Conservation (phyloP, 2,888 invertebrate genomes). For the Drosophila bunnanda region DNA sequence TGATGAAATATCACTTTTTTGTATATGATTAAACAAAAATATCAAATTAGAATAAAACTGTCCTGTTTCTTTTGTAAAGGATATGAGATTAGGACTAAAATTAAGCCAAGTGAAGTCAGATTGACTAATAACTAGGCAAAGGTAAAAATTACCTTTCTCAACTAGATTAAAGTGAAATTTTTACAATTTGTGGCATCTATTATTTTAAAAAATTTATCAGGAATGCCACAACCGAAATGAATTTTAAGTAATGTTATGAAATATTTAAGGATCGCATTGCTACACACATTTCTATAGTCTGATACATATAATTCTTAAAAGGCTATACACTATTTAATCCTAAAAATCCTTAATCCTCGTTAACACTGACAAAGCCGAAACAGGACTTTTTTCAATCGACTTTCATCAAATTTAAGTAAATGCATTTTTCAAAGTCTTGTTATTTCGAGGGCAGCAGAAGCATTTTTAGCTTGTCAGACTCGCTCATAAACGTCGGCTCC, state of each 20-base stretch:
- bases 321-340: not conserved
- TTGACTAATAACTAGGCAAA: not conserved
- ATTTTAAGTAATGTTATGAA: not conserved
- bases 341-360: not conserved
- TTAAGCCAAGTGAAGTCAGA: not conserved
- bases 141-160: not conserved
- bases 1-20: slow-evolving; percentile 17
- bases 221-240: not conserved
- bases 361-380: not conserved
- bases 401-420: slow-evolving; percentile 66
- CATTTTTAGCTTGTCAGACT: slow-evolving; percentile 85
- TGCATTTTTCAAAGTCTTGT: slow-evolving; percentile 51
- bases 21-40: not conserved
- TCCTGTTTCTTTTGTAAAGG: not conserved
- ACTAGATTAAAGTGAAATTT: not conserved
- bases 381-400: slow-evolving; percentile 5
- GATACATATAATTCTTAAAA: not conserved
- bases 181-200: not conserved
- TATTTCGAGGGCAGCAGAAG: slow-evolving; percentile 84
- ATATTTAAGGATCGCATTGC: not conserved
- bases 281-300: not conserved
- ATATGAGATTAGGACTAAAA: not conserved
- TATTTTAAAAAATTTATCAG: not conserved
- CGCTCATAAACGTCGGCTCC: slow-evolving; percentile 81
- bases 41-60: not conserved